Evolutionary conservation across 2,113 vertebrate genomes (phyloP).

Genomic region (Protobothrops flavoviridis): DNA sequence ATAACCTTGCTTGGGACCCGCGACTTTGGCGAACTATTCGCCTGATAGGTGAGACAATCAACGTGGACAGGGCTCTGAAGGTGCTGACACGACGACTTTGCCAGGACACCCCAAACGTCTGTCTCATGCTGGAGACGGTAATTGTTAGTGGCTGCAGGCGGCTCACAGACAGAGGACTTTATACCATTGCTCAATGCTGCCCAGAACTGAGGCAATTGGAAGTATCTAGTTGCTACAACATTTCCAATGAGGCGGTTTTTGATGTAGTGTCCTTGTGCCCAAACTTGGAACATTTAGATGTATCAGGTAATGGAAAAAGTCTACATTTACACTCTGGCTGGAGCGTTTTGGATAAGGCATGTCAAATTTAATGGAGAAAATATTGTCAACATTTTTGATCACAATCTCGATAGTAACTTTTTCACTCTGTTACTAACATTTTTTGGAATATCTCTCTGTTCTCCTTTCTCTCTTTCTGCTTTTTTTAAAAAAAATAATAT

Average conservation of each 20-base stretch:
- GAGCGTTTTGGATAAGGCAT: neutral
- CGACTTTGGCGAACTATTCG: slow-evolving; percentile 89
- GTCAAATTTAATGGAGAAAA: neutral
- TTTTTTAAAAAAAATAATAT: neutral
- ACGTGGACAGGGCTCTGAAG: slow-evolving; percentile 90
- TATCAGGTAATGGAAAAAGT: slow-evolving; percentile 82
- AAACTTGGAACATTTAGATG: slow-evolving; percentile 93
- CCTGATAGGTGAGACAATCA: slow-evolving; percentile 87
- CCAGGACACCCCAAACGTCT: slow-evolving; percentile 97
- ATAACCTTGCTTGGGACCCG: slow-evolving; percentile 97
- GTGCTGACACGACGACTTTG: slow-evolving; percentile 93
- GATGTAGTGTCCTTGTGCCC: slow-evolving; percentile 95
- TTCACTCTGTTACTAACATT: neutral
- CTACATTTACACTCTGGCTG: neutral
- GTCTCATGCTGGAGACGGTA: slow-evolving; percentile 93
- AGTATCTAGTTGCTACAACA: slow-evolving; percentile 91
- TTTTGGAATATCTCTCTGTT: neutral
- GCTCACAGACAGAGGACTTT: slow-evolving; percentile 94
- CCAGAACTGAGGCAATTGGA: slow-evolving; percentile 91
- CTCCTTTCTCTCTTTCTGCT: neutral
- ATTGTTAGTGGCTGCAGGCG: slow-evolving; percentile 89
- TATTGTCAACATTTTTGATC: slow-evolving; percentile 30
- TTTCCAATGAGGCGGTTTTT: slow-evolving; percentile 94
- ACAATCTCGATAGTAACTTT: slow-evolving; percentile 11
- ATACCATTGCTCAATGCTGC: slow-evolving; percentile 91